Percentiles rank a stretch among this genome's conserved stretches.
These are phyloP conservation scores for Spongilla lacustris DNA, from an alignment of 37 sponge, comb jelly and placozoan genomes.

Conservation along the genomic window DNA sequence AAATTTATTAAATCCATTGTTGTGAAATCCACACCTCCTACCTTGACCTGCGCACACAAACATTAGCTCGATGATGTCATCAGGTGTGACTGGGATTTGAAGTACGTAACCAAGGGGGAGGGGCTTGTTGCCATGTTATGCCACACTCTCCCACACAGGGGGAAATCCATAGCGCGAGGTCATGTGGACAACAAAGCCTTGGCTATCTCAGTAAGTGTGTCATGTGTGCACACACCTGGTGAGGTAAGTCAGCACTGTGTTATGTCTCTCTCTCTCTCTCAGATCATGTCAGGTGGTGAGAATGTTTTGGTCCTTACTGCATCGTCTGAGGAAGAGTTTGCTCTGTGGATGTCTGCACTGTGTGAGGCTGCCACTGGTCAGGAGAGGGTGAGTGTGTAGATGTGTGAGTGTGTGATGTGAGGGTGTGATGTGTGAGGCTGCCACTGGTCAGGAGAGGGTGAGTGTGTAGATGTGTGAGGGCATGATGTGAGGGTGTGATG, in stretches of 20 bases:
- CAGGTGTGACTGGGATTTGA: neutral
- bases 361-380: slow-evolving; percentile 48
- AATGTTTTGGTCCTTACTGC: slow-evolving; percentile 37
- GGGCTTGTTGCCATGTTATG: neutral
- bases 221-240: neutral
- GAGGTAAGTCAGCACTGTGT: neutral
- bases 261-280: neutral
- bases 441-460: slow-evolving; percentile 3
- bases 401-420: too few species aligned
- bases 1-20: too few species aligned
- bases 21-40: neutral
- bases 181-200: slow-evolving; percentile 40
- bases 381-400: slow-evolving; percentile 18
- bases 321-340: slow-evolving; percentile 54
- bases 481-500: neutral
- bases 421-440: neutral
- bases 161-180: slow-evolving; percentile 41
- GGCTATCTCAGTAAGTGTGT: slow-evolving; percentile 38
- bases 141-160: slow-evolving; percentile 3
- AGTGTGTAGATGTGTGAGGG: neutral
- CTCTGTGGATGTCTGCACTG: slow-evolving; percentile 70
- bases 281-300: slow-evolving; percentile 11
- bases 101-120: too few species aligned
- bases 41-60: neutral
- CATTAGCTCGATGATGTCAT: neutral